These are phyloP conservation scores for Ricordea florida DNA, from an alignment of 92 coral and sea anemone species.

Conservation along the genomic window DNA sequence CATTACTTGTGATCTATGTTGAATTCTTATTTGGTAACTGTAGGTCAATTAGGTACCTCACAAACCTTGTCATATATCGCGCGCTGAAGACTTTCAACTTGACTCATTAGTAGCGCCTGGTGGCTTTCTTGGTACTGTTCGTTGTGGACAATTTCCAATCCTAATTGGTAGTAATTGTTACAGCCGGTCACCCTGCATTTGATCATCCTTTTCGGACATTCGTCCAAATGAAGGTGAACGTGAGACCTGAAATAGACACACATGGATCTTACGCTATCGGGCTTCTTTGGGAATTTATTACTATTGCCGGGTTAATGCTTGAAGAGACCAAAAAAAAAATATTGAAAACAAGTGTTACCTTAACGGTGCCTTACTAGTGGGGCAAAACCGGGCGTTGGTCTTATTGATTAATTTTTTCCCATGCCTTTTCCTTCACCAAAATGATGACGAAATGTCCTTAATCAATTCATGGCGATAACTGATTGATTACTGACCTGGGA, in stretches of 20 bases:
- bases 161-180: background rate
- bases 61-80: background rate
- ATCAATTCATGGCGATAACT: background rate
- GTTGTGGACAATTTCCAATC: background rate
- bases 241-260: conserved; percentile 4
- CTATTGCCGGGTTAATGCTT: background rate
- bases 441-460: background rate
- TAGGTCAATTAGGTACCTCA: no score
- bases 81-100: background rate
- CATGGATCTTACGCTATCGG: background rate
- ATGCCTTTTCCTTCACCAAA: background rate
- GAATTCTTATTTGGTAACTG: no score
- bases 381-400: background rate
- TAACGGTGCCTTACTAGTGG: background rate
- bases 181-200: background rate
- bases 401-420: background rate
- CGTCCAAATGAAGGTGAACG: background rate
- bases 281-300: background rate
- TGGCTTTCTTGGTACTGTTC: background rate
- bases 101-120: background rate
- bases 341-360: background rate
- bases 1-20: no score
- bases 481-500: background rate
- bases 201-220: background rate
- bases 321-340: background rate